phyloP scores from a whole-genome alignment of 2,797 vertebrate genomes.

The Antrozous pallidus region DNA sequence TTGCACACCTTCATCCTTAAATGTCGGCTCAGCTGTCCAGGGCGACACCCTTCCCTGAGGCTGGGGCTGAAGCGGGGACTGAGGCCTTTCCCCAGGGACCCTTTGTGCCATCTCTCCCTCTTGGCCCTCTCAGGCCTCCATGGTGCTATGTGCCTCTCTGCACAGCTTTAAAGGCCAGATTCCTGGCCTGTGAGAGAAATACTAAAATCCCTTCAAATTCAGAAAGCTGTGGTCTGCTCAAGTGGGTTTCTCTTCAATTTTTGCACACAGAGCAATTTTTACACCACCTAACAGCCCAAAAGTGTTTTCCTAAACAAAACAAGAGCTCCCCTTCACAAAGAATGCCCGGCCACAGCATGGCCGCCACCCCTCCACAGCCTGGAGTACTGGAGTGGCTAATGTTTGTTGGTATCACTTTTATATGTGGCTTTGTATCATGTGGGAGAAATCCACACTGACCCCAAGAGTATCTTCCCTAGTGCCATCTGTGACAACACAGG shows the following conservation, averaged over 20 bases:
- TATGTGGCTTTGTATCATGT: neutral
- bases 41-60: neutral
- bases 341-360: rapidly evolving
- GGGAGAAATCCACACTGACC: neutral
- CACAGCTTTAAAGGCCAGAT: neutral
- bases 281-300: neutral
- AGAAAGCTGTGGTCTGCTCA: neutral
- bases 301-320: neutral
- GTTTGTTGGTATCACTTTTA: neutral
- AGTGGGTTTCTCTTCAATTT: neutral
- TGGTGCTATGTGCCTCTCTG: neutral
- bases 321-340: neutral
- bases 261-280: neutral
- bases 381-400: neutral
- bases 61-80: rapidly evolving
- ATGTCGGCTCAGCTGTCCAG: neutral
- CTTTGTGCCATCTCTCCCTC: rapidly evolving
- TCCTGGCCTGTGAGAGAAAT: neutral
- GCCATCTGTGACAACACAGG: neutral
- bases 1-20: neutral
- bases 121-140: too few relatives aligned
- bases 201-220: neutral
- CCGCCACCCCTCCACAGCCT: neutral
- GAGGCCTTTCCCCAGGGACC: neutral
- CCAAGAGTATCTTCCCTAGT: neutral